Conservation (phyloP, 2,888 invertebrate genomes). For the Zeuzera pyrina region DNA sequence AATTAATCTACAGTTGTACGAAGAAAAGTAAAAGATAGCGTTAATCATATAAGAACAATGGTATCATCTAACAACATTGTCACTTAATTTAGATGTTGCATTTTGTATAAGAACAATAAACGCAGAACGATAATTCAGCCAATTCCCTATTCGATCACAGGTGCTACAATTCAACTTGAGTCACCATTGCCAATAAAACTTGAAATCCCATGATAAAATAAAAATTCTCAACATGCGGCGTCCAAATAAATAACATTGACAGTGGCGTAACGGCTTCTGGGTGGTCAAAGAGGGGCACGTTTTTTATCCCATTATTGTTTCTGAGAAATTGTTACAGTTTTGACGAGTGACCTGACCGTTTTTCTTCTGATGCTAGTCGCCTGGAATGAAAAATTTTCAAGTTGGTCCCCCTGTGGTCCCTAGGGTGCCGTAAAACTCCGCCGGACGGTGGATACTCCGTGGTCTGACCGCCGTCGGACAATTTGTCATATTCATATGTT, state of each 20-base stretch:
- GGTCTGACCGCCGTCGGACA: slow-evolving; percentile 60
- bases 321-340: slow-evolving; percentile 73
- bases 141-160: too few relatives aligned
- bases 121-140: too few relatives aligned
- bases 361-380: slow-evolving; percentile 58
- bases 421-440: slow-evolving; percentile 68
- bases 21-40: too few relatives aligned
- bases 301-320: slow-evolving; percentile 69
- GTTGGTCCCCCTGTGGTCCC: slow-evolving; percentile 60
- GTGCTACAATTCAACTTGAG: slow-evolving; percentile 23
- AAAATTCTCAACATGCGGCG: slow-evolving; percentile 62
- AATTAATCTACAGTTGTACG: too few relatives aligned
- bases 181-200: slow-evolving; percentile 51
- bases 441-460: slow-evolving; percentile 47
- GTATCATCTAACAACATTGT: too few relatives aligned
- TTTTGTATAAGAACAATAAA: too few relatives aligned
- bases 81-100: too few relatives aligned
- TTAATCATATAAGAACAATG: too few relatives aligned
- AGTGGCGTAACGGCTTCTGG: slow-evolving; percentile 59
- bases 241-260: slow-evolving; percentile 72
- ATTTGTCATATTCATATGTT: slow-evolving; percentile 75
- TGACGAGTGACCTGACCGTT: slow-evolving; percentile 70
- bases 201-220: slow-evolving; percentile 64
- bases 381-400: slow-evolving; percentile 72
- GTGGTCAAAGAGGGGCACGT: slow-evolving; percentile 44